Evolutionary conservation across 2,888 invertebrate genomes (phyloP).

Genomic region (Nephrotoma appendiculata): DNA sequence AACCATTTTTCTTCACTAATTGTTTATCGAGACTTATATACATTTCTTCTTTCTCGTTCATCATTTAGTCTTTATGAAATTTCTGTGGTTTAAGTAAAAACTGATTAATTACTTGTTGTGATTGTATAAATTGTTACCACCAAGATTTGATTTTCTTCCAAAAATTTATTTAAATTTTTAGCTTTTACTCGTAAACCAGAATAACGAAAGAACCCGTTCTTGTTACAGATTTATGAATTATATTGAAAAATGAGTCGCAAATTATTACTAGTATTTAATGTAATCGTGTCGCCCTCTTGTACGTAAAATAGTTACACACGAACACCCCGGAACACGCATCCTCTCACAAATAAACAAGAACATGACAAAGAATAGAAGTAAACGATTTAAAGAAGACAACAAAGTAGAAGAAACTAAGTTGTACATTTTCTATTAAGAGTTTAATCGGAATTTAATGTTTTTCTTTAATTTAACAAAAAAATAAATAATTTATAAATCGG

Average conservation of each 20-base stretch:
- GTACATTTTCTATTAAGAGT: neutral
- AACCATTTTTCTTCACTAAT: too few species aligned
- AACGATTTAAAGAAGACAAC: neutral
- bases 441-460: neutral
- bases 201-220: neutral
- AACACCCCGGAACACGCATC: neutral
- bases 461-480: neutral
- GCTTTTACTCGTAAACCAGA: too few species aligned
- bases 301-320: neutral
- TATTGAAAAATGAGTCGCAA: neutral
- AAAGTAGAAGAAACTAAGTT: neutral
- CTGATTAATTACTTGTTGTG: too few species aligned
- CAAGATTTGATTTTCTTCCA: too few species aligned
- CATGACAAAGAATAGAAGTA: neutral
- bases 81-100: too few species aligned
- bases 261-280: neutral
- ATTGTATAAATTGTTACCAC: too few species aligned
- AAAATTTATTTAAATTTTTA: too few species aligned
- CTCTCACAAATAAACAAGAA: neutral
- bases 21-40: too few species aligned
- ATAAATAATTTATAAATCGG: neutral
- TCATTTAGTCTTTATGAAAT: too few species aligned
- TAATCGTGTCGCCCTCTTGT: neutral
- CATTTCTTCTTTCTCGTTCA: too few species aligned
- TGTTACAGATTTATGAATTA: neutral